Percentiles rank a stretch among this genome's conserved stretches.
Conservation (phyloP, 1,140 invertebrate genomes). For the Wasmannia auropunctata region DNA sequence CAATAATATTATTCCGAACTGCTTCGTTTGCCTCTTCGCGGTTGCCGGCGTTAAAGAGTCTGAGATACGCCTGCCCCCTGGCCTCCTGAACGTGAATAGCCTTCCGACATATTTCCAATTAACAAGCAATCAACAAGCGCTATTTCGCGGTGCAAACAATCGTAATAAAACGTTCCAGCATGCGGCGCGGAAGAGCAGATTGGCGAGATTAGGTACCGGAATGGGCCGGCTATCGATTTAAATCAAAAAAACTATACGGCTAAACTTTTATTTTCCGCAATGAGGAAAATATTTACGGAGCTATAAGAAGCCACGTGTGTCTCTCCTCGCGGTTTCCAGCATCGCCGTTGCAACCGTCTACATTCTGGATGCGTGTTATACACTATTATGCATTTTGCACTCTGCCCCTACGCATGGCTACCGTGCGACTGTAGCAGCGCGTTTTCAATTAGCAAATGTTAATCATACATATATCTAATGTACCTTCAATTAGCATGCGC, state of each 20-base stretch:
- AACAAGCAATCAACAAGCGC: conserved; percentile 54
- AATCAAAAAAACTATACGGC: conserved; percentile 21
- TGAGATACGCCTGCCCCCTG: conserved; percentile 50
- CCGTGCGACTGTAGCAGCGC: conserved; percentile 26
- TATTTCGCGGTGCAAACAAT: conserved; percentile 50
- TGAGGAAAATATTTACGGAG: conserved; percentile 8
- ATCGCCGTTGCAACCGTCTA: neutral
- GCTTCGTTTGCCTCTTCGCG: conserved; percentile 41
- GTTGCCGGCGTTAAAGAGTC: conserved; percentile 49
- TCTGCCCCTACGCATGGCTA: neutral
- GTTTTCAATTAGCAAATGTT: conserved; percentile 62
- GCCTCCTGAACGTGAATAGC: conserved; percentile 41
- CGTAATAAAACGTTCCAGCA: conserved; percentile 38
- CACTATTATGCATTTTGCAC: conserved; percentile 8
- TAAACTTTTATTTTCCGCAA: neutral
- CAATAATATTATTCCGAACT: conserved; percentile 56
- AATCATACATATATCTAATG: conserved; percentile 61
- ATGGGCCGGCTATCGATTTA: conserved; percentile 5
- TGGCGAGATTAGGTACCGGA: neutral
- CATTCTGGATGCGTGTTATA: conserved; percentile 11
- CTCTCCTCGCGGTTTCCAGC: neutral
- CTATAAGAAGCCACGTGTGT: neutral
- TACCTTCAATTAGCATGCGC: conserved; percentile 60
- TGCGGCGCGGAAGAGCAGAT: neutral
- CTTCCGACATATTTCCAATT: conserved; percentile 59